A percentile compares a stretch with the other conserved stretches of the same genome.
phyloP scores from a whole-genome alignment of 2,113 vertebrate species.

The Leptosomus discolor region DNA sequence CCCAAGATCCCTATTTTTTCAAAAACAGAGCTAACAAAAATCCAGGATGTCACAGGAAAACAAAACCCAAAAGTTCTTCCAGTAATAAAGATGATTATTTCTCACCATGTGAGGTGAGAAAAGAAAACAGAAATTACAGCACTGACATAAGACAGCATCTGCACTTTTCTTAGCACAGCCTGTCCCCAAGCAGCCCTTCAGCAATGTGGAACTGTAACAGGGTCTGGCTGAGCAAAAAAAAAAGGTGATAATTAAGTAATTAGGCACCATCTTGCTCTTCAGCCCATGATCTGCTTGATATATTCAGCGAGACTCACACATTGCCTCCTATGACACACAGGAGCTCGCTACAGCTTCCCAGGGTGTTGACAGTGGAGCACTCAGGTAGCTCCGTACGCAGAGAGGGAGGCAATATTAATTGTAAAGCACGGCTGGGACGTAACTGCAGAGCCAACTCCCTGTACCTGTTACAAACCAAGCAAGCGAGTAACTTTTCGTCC shows the following conservation, averaged over 20 bases:
- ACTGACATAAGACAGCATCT: neutral
- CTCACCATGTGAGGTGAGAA: neutral
- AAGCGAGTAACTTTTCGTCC: neutral
- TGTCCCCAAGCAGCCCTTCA: neutral
- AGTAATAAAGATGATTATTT: neutral
- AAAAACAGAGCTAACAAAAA: neutral
- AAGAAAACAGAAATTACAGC: neutral
- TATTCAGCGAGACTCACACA: neutral
- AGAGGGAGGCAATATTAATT: neutral
- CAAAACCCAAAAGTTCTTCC: neutral
- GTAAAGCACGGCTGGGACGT: neutral
- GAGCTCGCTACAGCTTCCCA: neutral
- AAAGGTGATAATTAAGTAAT: conserved; percentile 45
- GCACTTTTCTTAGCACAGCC: neutral
- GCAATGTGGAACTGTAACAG: neutral
- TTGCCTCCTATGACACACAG: neutral
- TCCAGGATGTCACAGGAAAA: neutral
- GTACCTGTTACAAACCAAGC: neutral
- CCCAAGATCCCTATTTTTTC: neutral
- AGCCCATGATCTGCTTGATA: neutral
- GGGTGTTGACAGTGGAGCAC: neutral
- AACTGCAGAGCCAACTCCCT: neutral
- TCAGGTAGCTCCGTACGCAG: neutral
- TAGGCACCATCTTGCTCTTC: neutral
- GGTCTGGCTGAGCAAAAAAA: neutral